A percentile compares a stretch with the other conserved stretches of the same genome.
Conservation (phyloP, 1,140 invertebrate species). For the Zaprionus capensis region DNA sequence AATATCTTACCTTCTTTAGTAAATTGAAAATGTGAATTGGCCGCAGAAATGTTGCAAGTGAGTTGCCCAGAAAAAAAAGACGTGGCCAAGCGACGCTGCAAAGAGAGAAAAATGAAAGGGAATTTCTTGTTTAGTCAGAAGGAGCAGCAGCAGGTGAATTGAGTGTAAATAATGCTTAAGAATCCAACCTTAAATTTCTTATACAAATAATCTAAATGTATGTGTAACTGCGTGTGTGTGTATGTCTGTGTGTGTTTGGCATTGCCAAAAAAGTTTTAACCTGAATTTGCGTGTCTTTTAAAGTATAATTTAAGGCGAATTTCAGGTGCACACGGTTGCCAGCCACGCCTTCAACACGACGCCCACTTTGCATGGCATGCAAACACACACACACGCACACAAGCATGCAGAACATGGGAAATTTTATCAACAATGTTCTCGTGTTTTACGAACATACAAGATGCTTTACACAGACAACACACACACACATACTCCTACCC, state of each 20-base stretch:
- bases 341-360: slow-evolving; percentile 14
- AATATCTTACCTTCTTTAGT: slow-evolving; percentile 1
- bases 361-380: slow-evolving; percentile 28
- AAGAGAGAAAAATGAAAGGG: slow-evolving; percentile 37
- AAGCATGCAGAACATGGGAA: slow-evolving; percentile 27
- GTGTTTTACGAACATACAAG: slow-evolving; percentile 29
- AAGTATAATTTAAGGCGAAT: slow-evolving; percentile 22
- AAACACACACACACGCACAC: not conserved
- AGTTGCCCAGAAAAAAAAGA: slow-evolving; percentile 27
- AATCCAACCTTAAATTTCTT: slow-evolving; percentile 34
- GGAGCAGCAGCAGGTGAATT: slow-evolving; percentile 39
- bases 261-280: slow-evolving; percentile 8
- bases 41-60: slow-evolving; percentile 3
- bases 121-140: slow-evolving; percentile 24
- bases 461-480: slow-evolving; percentile 22
- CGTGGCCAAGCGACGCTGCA: slow-evolving; percentile 38
- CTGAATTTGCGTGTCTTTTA: slow-evolving; percentile 34
- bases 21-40: slow-evolving; percentile 12
- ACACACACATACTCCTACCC: slow-evolving; percentile 2
- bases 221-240: not conserved
- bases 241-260: not conserved
- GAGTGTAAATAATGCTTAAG: slow-evolving; percentile 60
- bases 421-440: slow-evolving; percentile 53
- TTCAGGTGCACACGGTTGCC: slow-evolving; percentile 28
- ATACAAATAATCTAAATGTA: slow-evolving; percentile 34